These are phyloP conservation scores for Malacosoma neustria DNA, from an alignment of 2,888 invertebrate genomes.

Conservation along the genomic window DNA sequence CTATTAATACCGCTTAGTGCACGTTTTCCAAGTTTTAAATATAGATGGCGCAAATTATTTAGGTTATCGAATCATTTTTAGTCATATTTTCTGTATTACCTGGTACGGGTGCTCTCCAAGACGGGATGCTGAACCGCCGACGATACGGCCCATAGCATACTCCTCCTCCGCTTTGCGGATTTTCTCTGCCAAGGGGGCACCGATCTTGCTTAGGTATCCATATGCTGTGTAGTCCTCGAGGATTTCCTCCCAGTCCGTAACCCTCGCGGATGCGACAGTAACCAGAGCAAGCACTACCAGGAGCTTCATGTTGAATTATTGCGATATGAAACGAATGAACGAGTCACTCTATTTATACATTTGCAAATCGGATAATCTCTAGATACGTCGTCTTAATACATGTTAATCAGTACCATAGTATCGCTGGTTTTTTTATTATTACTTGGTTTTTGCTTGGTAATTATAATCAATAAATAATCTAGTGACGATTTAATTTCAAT, in stretches of 20 bases:
- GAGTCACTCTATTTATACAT: neutral
- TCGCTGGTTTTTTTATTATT: no score
- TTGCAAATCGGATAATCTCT: neutral
- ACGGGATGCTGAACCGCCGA: conserved; percentile 15
- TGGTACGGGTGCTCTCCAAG: conserved; percentile 18
- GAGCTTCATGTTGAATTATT: conserved; percentile 9
- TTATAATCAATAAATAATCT: neutral
- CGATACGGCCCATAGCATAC: conserved; percentile 14
- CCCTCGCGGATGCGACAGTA: conserved; percentile 6
- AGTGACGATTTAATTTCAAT: no score
- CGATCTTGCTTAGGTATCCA: conserved; percentile 10
- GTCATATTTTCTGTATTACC: conserved; percentile 13
- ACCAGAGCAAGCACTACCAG: conserved; percentile 7
- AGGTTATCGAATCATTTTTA: conserved; percentile 6
- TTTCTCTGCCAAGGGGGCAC: conserved; percentile 13
- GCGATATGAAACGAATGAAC: neutral
- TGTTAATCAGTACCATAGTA: neutral
- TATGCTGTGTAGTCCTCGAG: conserved; percentile 9
- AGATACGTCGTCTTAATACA: neutral
- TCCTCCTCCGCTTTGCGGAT: conserved; percentile 12
- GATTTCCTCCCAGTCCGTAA: conserved; percentile 1
- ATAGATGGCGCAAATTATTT: no score
- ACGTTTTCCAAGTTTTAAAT: no score
- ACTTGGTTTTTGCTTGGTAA: no score
- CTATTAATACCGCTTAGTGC: no score